Conservation (phyloP, 1,140 invertebrate genomes). For the Cryptotermes secundus region DNA sequence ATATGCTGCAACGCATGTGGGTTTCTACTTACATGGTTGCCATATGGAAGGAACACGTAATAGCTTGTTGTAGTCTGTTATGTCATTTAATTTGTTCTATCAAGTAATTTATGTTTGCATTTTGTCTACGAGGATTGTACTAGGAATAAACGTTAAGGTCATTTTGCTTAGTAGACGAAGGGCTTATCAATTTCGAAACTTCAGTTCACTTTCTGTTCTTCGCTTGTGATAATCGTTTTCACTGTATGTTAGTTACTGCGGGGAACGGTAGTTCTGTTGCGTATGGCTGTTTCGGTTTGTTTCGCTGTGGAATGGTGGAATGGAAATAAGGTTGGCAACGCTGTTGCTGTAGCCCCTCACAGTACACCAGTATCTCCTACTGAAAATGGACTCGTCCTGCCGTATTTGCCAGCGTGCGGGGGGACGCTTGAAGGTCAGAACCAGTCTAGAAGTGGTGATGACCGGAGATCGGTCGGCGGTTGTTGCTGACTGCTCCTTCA, state of each 20-base stretch:
- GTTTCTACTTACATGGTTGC: not conserved
- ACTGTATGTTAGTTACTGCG: not conserved
- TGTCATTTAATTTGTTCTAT: not conserved
- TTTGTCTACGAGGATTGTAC: not conserved
- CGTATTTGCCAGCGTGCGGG: not conserved
- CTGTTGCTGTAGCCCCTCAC: not conserved
- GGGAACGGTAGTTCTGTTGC: not conserved
- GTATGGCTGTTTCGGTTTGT: not conserved
- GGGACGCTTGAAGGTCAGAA: slow-evolving; percentile 10
- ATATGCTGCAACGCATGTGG: not conserved
- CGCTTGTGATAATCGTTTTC: too few species aligned
- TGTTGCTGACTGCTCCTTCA: not conserved
- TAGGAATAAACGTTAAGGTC: not conserved
- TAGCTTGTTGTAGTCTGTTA: not conserved
- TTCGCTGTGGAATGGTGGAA: not conserved
- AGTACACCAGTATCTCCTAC: not conserved
- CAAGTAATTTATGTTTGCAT: not conserved
- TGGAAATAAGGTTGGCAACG: not conserved
- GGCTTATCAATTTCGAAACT: not conserved
- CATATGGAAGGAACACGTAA: not conserved
- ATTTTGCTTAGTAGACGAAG: not conserved
- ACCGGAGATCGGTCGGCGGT: not conserved
- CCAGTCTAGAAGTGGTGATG: slow-evolving; percentile 5
- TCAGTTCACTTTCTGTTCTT: not conserved
- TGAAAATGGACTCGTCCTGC: not conserved